These are phyloP conservation scores for Galeopterus variegatus DNA, from an alignment of 2,113 vertebrate genomes.

Conservation along the genomic window DNA sequence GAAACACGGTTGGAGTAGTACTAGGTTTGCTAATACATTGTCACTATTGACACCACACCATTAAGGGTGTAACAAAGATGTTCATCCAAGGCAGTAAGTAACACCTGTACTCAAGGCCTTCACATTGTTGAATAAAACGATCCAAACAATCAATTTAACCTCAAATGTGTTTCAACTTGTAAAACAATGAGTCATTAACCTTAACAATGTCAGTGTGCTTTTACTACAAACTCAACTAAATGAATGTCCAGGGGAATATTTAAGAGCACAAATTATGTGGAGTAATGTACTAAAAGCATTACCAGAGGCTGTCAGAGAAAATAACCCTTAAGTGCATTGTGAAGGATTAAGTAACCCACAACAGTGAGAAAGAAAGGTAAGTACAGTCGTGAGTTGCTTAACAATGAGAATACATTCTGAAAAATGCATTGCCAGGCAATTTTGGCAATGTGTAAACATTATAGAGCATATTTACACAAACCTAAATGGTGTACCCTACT, in stretches of 20 bases:
- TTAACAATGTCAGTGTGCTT: constrained; percentile 86
- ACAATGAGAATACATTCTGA: too few relatives aligned
- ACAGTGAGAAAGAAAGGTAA: neutral
- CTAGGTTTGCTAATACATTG: neutral
- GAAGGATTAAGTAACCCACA: constrained; percentile 80
- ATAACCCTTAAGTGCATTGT: constrained; percentile 32
- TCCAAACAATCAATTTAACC: constrained; percentile 86
- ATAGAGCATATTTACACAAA: too few relatives aligned
- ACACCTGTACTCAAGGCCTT: constrained; percentile 71
- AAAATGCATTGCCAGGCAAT: too few relatives aligned
- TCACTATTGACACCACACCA: constrained; percentile 61
- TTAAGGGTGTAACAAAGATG: constrained; percentile 76
- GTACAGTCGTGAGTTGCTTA: neutral
- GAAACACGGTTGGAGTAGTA: neutral
- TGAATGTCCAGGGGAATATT: constrained; percentile 79
- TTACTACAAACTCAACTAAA: constrained; percentile 79
- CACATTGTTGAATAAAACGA: constrained; percentile 85
- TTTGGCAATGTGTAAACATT: too few relatives aligned
- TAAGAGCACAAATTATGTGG: constrained; percentile 78
- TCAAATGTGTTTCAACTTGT: constrained; percentile 85
- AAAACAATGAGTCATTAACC: constrained; percentile 88
- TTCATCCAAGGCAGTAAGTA: constrained; percentile 76
- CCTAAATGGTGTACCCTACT: too few relatives aligned
- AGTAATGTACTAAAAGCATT: constrained; percentile 81
- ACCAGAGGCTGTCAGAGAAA: constrained; percentile 43